phyloP scores from a whole-genome alignment of 2,797 vertebrate genomes.

The Dallia pectoralis region DNA sequence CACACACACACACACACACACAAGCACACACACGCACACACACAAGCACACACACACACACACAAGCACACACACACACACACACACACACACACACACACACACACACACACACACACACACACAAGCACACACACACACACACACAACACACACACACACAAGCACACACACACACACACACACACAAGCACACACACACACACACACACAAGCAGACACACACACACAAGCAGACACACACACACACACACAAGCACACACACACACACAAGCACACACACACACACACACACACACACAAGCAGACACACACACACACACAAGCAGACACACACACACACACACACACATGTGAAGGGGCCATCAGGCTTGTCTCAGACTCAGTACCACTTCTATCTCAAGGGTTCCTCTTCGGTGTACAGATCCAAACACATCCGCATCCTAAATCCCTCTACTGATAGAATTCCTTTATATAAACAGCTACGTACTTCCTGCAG shows the following conservation, averaged over 20 bases:
- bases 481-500: not conserved
- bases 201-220: no score
- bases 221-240: no score
- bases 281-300: no score
- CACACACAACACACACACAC: no score
- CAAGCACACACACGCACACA: no score
- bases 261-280: not conserved
- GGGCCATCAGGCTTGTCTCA: not conserved
- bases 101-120: not conserved
- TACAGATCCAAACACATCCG: not conserved
- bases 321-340: not conserved
- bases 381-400: not conserved
- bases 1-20: no score
- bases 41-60: no score
- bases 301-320: no score
- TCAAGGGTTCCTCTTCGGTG: not conserved
- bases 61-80: not conserved
- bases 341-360: not conserved
- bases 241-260: no score
- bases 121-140: no score
- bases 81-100: no score
- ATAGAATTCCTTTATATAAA: not conserved
- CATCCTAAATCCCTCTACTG: conserved; percentile 1
- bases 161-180: not conserved
- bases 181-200: no score